Percentiles rank a stretch among this genome's conserved stretches.
Evolutionary conservation across 2,797 vertebrate genomes (phyloP).

Genomic region (Rhadinocentrus ornatus): DNA sequence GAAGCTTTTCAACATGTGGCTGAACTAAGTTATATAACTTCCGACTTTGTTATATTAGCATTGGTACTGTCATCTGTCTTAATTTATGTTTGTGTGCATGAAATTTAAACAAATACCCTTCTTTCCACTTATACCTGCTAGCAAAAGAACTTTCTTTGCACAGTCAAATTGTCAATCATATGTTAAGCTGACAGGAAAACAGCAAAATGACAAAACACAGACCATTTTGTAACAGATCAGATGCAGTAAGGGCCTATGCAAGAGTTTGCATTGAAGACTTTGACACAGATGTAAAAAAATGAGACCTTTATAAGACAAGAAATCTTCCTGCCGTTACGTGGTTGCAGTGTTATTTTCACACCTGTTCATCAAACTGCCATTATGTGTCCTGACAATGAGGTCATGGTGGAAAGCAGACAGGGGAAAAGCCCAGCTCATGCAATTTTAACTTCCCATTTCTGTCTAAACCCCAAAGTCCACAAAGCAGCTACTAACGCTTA

Average conservation of each 20-base stretch:
- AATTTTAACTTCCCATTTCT: slow-evolving; percentile 48
- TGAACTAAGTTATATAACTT: not conserved
- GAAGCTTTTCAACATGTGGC: not conserved
- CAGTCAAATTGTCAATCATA: slow-evolving; percentile 5
- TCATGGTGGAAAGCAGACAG: slow-evolving; percentile 17
- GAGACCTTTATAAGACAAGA: slow-evolving; percentile 35
- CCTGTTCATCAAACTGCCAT: slow-evolving; percentile 18
- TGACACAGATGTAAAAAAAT: slow-evolving; percentile 50
- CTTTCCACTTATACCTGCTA: not conserved
- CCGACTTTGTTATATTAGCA: not conserved
- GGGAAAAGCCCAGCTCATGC: slow-evolving; percentile 15
- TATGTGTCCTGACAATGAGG: slow-evolving; percentile 12
- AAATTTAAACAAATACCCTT: not conserved
- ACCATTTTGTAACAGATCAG: slow-evolving; percentile 36
- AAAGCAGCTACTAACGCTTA: slow-evolving; percentile 14
- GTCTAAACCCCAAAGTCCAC: slow-evolving; percentile 17
- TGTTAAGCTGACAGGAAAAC: slow-evolving; percentile 20
- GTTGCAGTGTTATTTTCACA: slow-evolving; percentile 32
- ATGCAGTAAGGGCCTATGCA: not conserved
- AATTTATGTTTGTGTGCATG: not conserved
- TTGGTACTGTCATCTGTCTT: not conserved
- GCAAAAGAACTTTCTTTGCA: slow-evolving; percentile 9
- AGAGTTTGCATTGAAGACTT: slow-evolving; percentile 18
- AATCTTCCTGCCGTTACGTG: slow-evolving; percentile 28
- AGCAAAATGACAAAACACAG: slow-evolving; percentile 28